phyloP scores from a whole-genome alignment of 2,797 vertebrate genomes.

The Falco novaeseelandiae region DNA sequence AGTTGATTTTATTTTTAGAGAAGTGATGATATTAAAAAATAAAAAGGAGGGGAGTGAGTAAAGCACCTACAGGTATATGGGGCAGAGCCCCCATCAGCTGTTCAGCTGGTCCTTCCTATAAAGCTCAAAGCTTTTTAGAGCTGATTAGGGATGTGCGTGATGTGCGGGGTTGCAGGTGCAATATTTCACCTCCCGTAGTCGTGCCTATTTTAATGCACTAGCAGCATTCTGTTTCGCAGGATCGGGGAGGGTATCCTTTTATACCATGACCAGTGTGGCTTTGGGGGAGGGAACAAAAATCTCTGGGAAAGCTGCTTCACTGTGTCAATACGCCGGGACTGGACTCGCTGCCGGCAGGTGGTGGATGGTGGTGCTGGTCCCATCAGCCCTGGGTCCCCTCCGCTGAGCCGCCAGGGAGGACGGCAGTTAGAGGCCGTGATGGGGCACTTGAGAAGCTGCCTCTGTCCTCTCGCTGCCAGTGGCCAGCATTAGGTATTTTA shows the following conservation, averaged over 20 bases:
- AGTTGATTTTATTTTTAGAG: conserved; percentile 70
- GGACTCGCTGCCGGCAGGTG: too few relatives aligned
- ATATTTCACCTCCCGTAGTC: fast-evolving
- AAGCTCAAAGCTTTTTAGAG: background rate
- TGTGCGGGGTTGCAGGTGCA: background rate
- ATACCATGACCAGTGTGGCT: fast-evolving
- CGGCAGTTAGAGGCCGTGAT: background rate
- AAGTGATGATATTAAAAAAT: conserved; percentile 43
- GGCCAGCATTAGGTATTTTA: background rate
- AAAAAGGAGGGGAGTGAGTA: background rate
- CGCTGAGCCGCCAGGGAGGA: background rate
- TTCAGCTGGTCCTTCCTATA: background rate
- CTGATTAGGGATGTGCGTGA: too few relatives aligned
- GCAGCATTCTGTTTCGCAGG: background rate
- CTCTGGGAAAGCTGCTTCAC: background rate
- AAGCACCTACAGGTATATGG: conserved; percentile 44
- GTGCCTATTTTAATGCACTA: background rate
- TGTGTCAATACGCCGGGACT: fast-evolving
- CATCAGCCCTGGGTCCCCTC: background rate
- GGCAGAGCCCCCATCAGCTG: background rate
- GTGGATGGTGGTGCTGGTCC: background rate
- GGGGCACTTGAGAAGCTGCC: background rate
- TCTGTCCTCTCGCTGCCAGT: background rate
- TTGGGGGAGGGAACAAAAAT: too few relatives aligned
- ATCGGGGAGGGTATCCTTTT: fast-evolving